Percentiles rank a stretch among this genome's conserved stretches.
These are phyloP conservation scores for Onychorhynchus coronatus DNA, from an alignment of 2,113 vertebrate genomes.

Conservation along the genomic window DNA sequence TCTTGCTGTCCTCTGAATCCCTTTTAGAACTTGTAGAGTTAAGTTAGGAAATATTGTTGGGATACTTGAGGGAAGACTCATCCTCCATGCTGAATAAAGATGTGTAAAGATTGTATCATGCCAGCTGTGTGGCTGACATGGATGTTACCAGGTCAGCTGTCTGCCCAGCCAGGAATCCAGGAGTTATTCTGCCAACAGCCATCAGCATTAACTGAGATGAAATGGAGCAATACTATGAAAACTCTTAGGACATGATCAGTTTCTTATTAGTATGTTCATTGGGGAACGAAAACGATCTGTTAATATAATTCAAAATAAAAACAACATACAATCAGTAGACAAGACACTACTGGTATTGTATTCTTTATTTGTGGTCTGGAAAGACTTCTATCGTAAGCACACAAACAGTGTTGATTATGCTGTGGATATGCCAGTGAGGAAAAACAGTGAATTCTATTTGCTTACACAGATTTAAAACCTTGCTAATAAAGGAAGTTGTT, in stretches of 20 bases:
- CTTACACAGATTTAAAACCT: neutral
- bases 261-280: neutral
- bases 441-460: neutral
- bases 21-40: neutral
- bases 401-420: neutral
- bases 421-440: neutral
- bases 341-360: neutral
- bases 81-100: neutral
- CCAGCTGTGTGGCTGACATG: neutral
- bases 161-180: neutral
- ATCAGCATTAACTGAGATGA: neutral
- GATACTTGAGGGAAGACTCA: neutral
- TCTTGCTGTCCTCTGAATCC: neutral
- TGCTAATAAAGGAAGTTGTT: neutral
- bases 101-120: neutral
- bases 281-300: neutral
- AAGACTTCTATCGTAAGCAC: neutral
- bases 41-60: neutral
- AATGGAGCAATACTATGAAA: neutral
- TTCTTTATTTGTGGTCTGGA: slow-evolving; percentile 32
- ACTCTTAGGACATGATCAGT: neutral
- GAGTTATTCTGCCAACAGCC: neutral
- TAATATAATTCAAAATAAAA: neutral
- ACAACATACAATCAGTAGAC: neutral
- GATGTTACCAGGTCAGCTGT: neutral